Conservation (phyloP, 2,797 vertebrate species). For the Meda fulgida region DNA sequence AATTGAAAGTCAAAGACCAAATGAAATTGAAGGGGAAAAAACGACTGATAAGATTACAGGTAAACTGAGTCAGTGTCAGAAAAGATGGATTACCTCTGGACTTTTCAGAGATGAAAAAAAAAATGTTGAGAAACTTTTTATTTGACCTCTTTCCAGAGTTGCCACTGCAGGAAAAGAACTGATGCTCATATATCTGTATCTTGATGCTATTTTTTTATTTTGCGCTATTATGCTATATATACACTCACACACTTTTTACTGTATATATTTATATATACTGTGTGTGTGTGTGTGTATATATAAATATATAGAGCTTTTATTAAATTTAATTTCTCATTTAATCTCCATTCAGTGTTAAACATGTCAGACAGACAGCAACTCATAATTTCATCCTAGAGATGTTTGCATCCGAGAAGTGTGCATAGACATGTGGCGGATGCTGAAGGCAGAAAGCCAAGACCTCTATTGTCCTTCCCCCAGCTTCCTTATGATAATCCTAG, state of each 20-base stretch:
- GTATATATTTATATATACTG: too few species aligned
- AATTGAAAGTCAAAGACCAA: conserved; percentile 71
- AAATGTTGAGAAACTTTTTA: conserved; percentile 43
- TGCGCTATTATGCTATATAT: too few species aligned
- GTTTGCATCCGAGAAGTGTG: not conserved
- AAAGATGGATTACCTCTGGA: conserved; percentile 71
- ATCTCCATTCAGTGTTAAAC: not conserved
- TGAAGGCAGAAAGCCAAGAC: conserved; percentile 10
- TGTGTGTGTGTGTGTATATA: too few species aligned
- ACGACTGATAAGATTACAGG: conserved; percentile 62
- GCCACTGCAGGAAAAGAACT: not conserved
- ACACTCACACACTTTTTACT: too few species aligned
- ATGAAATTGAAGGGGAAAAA: conserved; percentile 70
- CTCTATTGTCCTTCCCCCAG: conserved; percentile 21
- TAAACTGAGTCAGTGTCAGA: conserved; percentile 48
- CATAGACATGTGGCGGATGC: not conserved
- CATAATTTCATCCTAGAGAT: not conserved
- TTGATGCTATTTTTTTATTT: too few species aligned
- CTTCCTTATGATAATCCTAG: conserved; percentile 40
- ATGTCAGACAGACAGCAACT: not conserved
- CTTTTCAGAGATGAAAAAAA: conserved; percentile 62
- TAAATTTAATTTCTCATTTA: not conserved
- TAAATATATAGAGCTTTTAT: too few species aligned
- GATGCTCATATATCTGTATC: too few species aligned
- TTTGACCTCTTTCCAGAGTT: not conserved